Base-by-base conservation (phyloP, 2,888 invertebrate genomes). In the Oxycera nigricornis region DNA sequence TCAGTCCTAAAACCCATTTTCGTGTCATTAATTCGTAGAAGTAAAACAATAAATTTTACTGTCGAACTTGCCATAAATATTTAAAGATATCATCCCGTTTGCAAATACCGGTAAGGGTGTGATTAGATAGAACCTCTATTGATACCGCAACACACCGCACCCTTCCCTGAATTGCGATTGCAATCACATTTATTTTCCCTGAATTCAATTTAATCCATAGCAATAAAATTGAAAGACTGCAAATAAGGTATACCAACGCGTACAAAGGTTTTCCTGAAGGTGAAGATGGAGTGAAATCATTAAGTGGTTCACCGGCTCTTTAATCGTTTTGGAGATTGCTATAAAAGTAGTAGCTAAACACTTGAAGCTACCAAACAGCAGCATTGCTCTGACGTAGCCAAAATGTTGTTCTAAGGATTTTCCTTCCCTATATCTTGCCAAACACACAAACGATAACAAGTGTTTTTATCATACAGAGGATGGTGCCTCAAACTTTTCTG, bases 1-100 rank as follows among this genome's bases (percentile, higher is more conserved):
- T n/a, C n/a, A n/a, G n/a, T n/a, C n/a, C n/a, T n/a, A n/a, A n/a
- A n/a, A n/a, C n/a, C n/a, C n/a, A n/a, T n/a, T n/a, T 59, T 22
- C 14, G 14, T 28, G 59, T 14, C 59, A 59, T 59, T 59, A 59
- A 59, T 59, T 59, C 30, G 14, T 26, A 28, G 11, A 22, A 28
- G 59, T 59, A 59, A 59, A 59, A 28, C 59, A 59, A 59, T 59
- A 28, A 28, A 59, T 28, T 59, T 59, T 59, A 59, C 30, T 28
- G 59, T 28, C 26, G 22, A 59, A 26, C 28, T 28, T 28, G 30
- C 59, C 59, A 7, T 7, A 7, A 7, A 39, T 39, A 39, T 14
- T 14, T 55, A n/a, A 11, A n/a, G n/a, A n/a, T n/a, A n/a, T n/a
- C n/a, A n/a, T n/a, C n/a, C n/a, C n/a, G n/a, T n/a, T n/a, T n/a